Base-by-base conservation (phyloP, 2,888 invertebrate species). In the Marasmarcha lunaedactyla region DNA sequence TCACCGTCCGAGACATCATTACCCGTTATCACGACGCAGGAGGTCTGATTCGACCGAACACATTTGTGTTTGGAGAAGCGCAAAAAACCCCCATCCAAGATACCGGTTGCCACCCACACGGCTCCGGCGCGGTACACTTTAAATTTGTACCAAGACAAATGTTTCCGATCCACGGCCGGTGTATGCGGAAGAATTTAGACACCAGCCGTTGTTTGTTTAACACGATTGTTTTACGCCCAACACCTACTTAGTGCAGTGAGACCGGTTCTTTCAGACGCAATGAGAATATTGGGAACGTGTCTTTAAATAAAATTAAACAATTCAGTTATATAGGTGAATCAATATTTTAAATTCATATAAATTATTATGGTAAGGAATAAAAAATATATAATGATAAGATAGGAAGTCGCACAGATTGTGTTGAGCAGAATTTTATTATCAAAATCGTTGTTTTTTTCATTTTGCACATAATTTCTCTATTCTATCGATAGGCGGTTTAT, bases 81-180 rank as follows among this genome's bases (percentile, higher is more conserved):
- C 49, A 51, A 54, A 59, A 61, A 66, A 70, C 50, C 62, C 58
- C 50, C 49, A 44, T 55, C 47, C 51, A 50, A 49, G 48, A 47
- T 49, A 56, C 73, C 78, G 73, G 77, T 73, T 78, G 77, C 76
- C 59, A 59, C 42, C 70, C 46, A 50, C 46, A 55, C 52, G 46
- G 64, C 65, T 67, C 59, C 62, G 56, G 54, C 62, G 55, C 50
- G 58, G 51, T 48, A 58, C 59, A 58, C 49, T 52, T 63, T 50
- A 49, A 52, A 54, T 55, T 54, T 46, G 48, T 46, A 43, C 41
- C 50, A 15, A 52, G 54, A 54, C 61, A 62, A 52, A 55, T 60
- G 61, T 51, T 48, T 52, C 49, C 45, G 46, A 50, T 48, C 47
- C 41, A 27, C 40, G 38, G 27, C 30, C 5, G 12, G 44, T 52